Base-by-base conservation (phyloP, 2,888 invertebrate species). In the Liopterus haemorrhoidalis region DNA sequence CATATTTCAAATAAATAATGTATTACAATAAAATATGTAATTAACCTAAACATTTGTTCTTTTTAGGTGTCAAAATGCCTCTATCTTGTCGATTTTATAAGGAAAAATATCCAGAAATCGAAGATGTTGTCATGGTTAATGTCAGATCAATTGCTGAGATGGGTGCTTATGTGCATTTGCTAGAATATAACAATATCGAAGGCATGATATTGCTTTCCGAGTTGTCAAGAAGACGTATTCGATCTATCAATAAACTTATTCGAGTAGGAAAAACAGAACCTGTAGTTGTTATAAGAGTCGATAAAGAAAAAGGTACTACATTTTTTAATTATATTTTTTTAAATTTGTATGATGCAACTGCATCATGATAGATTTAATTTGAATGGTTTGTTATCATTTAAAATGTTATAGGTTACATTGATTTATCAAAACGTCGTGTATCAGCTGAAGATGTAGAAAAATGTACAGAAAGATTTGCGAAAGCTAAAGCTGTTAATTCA, bases 91-190 rank as follows among this genome's bases (percentile, higher is more conserved):
- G 99, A 64, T 99, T 91, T 78, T 99, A 99, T 68, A 85, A 89
- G 65, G 90, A 95, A 70, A 91, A 87, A 63, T 97, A 94, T 71
- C 99, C 99, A 1, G 97, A 97, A 67, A 83, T 96, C 48, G 99
- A 99, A 61, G 99, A 99, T 81, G 96, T 99, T 36, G 99, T 99
- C 33, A 95, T 97, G 95, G 97, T 96, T 18, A 99, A 95, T 65
- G 97, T 99, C 2, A 78, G 93, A 31, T 87, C 93, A 52, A 99
- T 99, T 61, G 97, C 96, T 12, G 97, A 99, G 75, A 99, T 99
- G 97, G 99, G 99, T 48, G 99, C 97, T 2, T 99, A 99, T 68
- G 99, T 99, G 11, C 91, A 94, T 68, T 73, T 99, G 49, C 72
- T 97, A 52, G 99, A 99, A 71, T 99, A 99, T 68, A 96, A 99